Evolutionary conservation across 2,113 vertebrate species (phyloP).

Genomic region (Eulemur macaco): DNA sequence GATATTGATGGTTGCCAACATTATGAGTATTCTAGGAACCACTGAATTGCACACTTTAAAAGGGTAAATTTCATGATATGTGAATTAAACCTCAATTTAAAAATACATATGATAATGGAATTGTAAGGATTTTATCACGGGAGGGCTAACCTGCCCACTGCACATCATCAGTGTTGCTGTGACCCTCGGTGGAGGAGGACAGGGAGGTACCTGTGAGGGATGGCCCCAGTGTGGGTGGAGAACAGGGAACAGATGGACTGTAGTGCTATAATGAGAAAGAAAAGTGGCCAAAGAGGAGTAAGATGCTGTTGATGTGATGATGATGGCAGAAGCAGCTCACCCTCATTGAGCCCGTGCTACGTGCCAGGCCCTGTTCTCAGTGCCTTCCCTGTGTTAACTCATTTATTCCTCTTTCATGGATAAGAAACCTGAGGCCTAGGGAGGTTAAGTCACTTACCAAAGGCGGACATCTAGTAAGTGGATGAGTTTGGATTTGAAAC

Average conservation of each 20-base stretch:
- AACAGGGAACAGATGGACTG: fast-evolving
- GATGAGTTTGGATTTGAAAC: neutral
- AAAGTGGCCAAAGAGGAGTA: neutral
- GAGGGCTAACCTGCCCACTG: fast-evolving
- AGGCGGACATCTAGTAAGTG: neutral
- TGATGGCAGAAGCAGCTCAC: neutral
- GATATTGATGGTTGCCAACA: neutral
- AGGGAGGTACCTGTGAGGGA: neutral
- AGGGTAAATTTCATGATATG: neutral
- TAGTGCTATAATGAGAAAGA: neutral
- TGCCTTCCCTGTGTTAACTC: neutral
- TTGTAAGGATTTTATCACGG: neutral
- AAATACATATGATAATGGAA: neutral
- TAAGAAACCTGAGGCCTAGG: neutral
- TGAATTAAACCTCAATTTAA: neutral
- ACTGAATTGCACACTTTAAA: neutral
- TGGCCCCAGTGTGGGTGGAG: neutral
- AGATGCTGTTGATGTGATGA: neutral
- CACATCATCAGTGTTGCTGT: fast-evolving
- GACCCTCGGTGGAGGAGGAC: neutral
- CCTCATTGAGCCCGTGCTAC: fast-evolving
- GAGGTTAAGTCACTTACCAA: neutral
- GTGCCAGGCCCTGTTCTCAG: neutral
- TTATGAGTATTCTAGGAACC: neutral
- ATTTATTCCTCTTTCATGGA: neutral